Percentiles rank a stretch among this genome's conserved stretches.
Conservation (phyloP, 2,113 vertebrate genomes). For the Dasyornis broadbenti region DNA sequence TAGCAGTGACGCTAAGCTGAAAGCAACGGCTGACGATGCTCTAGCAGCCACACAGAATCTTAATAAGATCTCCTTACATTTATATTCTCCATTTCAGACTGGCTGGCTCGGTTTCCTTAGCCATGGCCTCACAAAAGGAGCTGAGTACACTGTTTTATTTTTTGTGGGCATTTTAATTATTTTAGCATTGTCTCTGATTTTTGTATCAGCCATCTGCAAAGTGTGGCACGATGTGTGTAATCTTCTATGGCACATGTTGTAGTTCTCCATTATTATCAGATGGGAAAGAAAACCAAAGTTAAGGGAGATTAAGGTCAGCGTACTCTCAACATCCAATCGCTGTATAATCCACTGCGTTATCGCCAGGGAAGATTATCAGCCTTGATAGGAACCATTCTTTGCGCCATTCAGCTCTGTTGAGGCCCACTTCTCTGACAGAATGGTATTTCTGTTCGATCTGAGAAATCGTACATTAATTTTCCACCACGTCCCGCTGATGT, state of each 20-base stretch:
- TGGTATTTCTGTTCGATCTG: neutral
- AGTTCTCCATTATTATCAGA: conserved; percentile 42
- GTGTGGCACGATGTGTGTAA: conserved; percentile 4
- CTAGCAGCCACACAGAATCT: conserved; percentile 39
- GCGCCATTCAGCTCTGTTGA: conserved; percentile 8
- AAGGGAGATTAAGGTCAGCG: conserved; percentile 46
- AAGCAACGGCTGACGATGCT: neutral
- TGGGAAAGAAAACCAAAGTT: conserved; percentile 45
- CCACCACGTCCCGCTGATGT: neutral
- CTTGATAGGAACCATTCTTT: conserved; percentile 36
- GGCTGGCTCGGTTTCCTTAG: conserved; percentile 29
- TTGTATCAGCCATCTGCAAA: conserved; percentile 44
- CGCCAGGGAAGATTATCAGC: conserved; percentile 22
- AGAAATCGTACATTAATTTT: neutral
- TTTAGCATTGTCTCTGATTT: conserved; percentile 43
- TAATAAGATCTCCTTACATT: conserved; percentile 55
- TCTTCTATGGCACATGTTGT: conserved; percentile 18
- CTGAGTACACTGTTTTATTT: conserved; percentile 1
- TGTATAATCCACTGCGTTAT: conserved; percentile 46
- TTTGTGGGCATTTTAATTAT: conserved; percentile 41
- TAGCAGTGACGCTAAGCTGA: neutral
- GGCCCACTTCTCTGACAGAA: neutral
- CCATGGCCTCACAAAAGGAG: conserved; percentile 14
- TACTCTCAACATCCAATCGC: conserved; percentile 13
- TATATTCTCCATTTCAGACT: conserved; percentile 5